A percentile compares a stretch with the other conserved stretches of the same genome.
Evolutionary conservation across 1,140 invertebrate species (phyloP).

Genomic region (Luehdorfia chinensis): DNA sequence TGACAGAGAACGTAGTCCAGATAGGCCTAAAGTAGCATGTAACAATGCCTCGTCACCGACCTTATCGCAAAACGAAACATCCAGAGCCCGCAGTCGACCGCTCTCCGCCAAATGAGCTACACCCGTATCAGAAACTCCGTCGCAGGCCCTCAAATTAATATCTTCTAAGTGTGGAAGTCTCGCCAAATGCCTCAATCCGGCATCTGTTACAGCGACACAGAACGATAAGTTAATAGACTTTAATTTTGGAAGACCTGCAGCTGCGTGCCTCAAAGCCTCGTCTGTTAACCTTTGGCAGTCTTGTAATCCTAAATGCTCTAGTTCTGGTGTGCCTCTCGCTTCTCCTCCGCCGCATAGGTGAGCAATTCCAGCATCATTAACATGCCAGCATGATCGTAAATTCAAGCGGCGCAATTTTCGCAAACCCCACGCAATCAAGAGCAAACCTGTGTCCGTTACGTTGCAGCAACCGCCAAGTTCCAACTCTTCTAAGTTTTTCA

Average conservation of each 20-base stretch:
- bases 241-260: conserved; percentile 86
- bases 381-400: conserved; percentile 93
- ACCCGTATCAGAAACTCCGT: conserved; percentile 94
- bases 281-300: conserved; percentile 96
- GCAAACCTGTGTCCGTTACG: conserved; percentile 91
- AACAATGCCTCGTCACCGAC: conserved; percentile 92
- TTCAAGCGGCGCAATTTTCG: conserved; percentile 90
- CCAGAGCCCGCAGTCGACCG: conserved; percentile 86
- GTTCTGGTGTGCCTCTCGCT: conserved; percentile 81
- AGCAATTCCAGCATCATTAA: conserved; percentile 93
- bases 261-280: conserved; percentile 91
- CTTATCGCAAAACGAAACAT: conserved; percentile 97
- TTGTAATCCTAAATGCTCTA: conserved; percentile 93
- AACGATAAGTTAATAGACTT: conserved; percentile 93
- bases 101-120: conserved; percentile 94
- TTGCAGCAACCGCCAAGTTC: conserved; percentile 94
- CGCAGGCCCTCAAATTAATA: conserved; percentile 94
- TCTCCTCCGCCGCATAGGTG: conserved; percentile 88
- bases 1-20: conserved; percentile 88
- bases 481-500: conserved; percentile 92
- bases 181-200: conserved; percentile 92
- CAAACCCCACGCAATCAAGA: conserved; percentile 91
- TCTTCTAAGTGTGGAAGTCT: conserved; percentile 89
- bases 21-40: conserved; percentile 92
- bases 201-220: conserved; percentile 94